These are phyloP conservation scores for Pangasianodon hypophthalmus DNA, from an alignment of 2,113 vertebrate genomes.

Conservation along the genomic window DNA sequence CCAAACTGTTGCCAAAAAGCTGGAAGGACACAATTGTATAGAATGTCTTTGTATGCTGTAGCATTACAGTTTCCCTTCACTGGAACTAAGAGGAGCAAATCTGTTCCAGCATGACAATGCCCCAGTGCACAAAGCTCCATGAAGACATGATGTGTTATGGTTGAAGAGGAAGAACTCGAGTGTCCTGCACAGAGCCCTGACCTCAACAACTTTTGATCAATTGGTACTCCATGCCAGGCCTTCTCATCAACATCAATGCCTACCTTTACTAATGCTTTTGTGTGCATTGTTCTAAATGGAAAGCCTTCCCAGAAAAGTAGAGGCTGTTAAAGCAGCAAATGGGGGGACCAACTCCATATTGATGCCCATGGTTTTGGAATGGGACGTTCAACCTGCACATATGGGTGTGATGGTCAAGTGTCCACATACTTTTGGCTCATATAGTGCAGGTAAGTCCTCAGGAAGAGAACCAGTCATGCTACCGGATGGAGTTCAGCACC, in stretches of 20 bases:
- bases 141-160: too few relatives aligned
- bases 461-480: not conserved
- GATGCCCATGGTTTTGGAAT: not conserved
- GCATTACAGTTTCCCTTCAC: too few relatives aligned
- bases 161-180: too few relatives aligned
- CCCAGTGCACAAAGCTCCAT: too few relatives aligned
- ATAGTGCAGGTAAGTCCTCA: not conserved
- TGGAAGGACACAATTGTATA: too few relatives aligned
- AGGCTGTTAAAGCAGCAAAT: not conserved
- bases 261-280: too few relatives aligned
- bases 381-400: not conserved
- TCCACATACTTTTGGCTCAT: not conserved
- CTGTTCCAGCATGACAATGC: too few relatives aligned
- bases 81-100: too few relatives aligned
- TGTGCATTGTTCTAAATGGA: too few relatives aligned
- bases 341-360: not conserved
- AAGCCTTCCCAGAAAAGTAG: not conserved
- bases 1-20: too few relatives aligned
- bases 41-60: too few relatives aligned
- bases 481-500: constrained; percentile 2
- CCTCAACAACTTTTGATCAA: not conserved
- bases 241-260: too few relatives aligned
- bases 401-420: not conserved
- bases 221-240: not conserved
- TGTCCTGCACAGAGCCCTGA: not conserved